Evolutionary conservation across 2,113 vertebrate species (phyloP), one percentile per base, ranked within the genome.

Genomic region (Lophura nycthemera): DNA sequence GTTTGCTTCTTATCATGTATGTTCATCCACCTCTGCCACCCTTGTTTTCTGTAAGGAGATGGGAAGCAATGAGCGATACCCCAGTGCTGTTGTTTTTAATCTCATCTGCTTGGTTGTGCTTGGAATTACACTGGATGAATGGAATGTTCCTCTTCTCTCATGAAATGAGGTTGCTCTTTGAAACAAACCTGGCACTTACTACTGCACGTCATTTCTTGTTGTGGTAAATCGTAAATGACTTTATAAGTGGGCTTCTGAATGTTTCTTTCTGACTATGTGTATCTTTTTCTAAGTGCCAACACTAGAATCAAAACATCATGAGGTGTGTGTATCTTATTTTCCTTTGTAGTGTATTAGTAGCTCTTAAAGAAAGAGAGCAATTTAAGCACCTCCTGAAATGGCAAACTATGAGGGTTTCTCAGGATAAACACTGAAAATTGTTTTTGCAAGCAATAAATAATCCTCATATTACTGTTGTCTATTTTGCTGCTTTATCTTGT

Each of bases 1-100:
- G 17, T 56, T 50, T 52, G 6, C 36, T 69, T 3, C 43, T 8
- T 2, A 25, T 9, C 14, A 8, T 12, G 5, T 0, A 0, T 15
- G 42, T 40, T 13, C 6, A 36, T 45, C 50, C 15, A 4, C 86
- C 60, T 78, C 42, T 47, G 59, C 13, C 18, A 32, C 15, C 34
- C 3, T 56, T 45, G 4, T 29, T 86, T 74, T 88, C 27, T 4
- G 1, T 72, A 21, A 29, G 34, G 38, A 71, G 10, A 4, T 5
- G 3, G 57, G 50, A 83, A 71, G 43, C 56, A 8, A 29, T 65
- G 27, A 52, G 21, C 0, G 0, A 72, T 59, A 42, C 63, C 10
- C 34, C 7, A 5, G 21, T n/a, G 19, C 27, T 48, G 5, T 43
- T 56, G 22, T 38, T 74, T 27, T 19, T 19, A 40, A 60, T 92